Evolutionary conservation across 2,888 invertebrate genomes (phyloP).

Genomic region (Caenorhabditis sulstoni): DNA sequence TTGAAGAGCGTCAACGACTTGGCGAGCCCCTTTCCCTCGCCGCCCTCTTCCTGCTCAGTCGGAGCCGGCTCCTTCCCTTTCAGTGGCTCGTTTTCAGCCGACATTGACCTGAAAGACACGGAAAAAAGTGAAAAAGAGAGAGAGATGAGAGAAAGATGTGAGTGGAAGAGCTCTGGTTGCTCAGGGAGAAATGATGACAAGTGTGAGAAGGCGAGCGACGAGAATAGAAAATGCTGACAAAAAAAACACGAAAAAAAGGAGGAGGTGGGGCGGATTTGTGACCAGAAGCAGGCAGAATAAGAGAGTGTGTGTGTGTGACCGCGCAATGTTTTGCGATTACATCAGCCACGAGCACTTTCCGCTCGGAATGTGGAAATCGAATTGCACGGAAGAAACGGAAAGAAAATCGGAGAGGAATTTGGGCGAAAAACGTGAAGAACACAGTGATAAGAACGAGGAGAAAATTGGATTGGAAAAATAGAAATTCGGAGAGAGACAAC

Average conservation of each 20-base stretch:
- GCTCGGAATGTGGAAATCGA: neutral
- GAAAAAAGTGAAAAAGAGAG: conserved; percentile 10
- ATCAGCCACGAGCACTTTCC: conserved; percentile 38
- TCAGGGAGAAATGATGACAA: conserved; percentile 39
- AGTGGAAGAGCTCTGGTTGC: neutral
- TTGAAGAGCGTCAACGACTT: conserved; percentile 77
- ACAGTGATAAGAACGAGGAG: neutral
- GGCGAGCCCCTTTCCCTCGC: conserved; percentile 66
- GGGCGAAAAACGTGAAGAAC: conserved; percentile 16
- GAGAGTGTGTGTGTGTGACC: conserved; percentile 7
- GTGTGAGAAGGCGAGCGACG: neutral
- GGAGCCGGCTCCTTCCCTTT: conserved; percentile 17
- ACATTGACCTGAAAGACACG: conserved; percentile 31
- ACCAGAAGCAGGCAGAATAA: neutral
- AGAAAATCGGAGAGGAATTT: conserved; percentile 2
- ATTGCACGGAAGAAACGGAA: conserved; percentile 1
- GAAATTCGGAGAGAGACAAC: neutral
- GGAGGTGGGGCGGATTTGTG: conserved; percentile 42
- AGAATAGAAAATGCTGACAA: conserved; percentile 28
- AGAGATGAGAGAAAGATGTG: neutral
- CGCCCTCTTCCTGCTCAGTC: conserved; percentile 14
- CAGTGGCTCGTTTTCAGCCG: conserved; percentile 51
- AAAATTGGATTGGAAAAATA: conserved; percentile 1
- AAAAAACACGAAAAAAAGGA: neutral
- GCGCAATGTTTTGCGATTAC: conserved; percentile 39